A percentile compares a stretch with the other conserved stretches of the same genome.
These are phyloP conservation scores for Nineta flava DNA, from an alignment of 2,888 invertebrate genomes.

Conservation along the genomic window DNA sequence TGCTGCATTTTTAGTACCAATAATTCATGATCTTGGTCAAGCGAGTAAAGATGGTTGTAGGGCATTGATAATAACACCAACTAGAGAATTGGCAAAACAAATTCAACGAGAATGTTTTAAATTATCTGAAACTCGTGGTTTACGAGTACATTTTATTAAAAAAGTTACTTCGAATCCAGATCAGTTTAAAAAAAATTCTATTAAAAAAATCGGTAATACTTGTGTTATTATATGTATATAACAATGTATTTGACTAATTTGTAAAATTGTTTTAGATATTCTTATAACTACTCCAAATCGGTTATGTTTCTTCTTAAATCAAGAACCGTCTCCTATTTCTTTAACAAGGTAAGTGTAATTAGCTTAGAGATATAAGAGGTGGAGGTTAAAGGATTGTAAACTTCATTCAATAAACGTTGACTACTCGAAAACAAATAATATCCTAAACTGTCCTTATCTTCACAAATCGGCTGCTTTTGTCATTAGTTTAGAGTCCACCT, in stretches of 20 bases:
- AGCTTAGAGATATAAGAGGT: no score
- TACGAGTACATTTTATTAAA: conserved; percentile 62
- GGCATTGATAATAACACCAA: conserved; percentile 81
- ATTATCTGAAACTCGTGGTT: conserved; percentile 54
- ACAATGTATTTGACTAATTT: neutral
- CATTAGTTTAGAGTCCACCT: no score
- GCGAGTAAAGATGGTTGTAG: conserved; percentile 63
- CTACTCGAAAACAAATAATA: no score
- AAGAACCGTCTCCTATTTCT: conserved; percentile 58
- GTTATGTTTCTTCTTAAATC: conserved; percentile 66
- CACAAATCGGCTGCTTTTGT: no score
- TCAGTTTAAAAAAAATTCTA: conserved; percentile 56
- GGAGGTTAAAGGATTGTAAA: no score
- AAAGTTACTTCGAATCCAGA: conserved; percentile 58
- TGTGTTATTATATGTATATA: neutral
- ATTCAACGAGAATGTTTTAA: conserved; percentile 66
- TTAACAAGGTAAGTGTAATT: conserved; percentile 46
- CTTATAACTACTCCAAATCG: conserved; percentile 90
- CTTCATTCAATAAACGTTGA: no score
- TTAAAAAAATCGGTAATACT: conserved; percentile 54
- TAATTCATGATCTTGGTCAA: conserved; percentile 57
- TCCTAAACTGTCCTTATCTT: no score
- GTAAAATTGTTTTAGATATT: conserved; percentile 42
- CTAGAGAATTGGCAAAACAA: conserved; percentile 86
- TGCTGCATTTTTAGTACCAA: conserved; percentile 80